Percentiles rank a stretch among this genome's conserved stretches.
phyloP scores from a whole-genome alignment of 2,113 vertebrate species.

The Sinocyclocheilus anophthalmus region DNA sequence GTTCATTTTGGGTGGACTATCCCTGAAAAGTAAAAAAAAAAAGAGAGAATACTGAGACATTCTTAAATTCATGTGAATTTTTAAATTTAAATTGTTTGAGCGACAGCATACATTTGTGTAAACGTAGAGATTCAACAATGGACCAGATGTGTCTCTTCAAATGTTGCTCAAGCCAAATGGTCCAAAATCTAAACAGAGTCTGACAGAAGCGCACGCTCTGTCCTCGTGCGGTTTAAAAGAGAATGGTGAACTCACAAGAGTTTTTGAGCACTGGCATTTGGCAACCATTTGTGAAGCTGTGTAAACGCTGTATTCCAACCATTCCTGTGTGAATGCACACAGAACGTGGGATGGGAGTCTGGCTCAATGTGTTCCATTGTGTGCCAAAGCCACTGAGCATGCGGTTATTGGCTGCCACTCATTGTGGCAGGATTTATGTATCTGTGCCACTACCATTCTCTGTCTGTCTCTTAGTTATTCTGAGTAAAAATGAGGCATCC shows the following conservation, averaged over 20 bases:
- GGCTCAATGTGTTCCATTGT: conserved; percentile 45
- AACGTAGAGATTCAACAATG: too few relatives aligned
- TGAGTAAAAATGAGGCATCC: neutral
- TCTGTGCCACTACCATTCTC: neutral
- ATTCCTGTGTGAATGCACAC: conserved; percentile 48
- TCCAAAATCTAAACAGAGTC: neutral
- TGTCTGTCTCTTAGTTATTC: conserved; percentile 17
- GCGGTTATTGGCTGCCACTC: conserved; percentile 38
- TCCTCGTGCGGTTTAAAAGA: neutral
- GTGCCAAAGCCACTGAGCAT: conserved; percentile 45
- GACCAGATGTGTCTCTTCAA: neutral
- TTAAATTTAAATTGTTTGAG: neutral
- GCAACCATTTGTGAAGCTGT: conserved; percentile 42
- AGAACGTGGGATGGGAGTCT: conserved; percentile 39
- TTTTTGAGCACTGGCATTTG: conserved; percentile 19
- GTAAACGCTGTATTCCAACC: conserved; percentile 40
- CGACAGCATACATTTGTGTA: neutral
- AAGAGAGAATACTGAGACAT: neutral
- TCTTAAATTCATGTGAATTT: neutral
- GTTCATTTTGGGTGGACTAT: too few relatives aligned
- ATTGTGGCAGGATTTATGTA: conserved; percentile 43
- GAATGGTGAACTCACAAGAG: conserved; percentile 6
- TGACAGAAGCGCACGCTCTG: neutral
- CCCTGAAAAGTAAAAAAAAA: too few relatives aligned
- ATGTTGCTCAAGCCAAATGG: neutral